These are phyloP conservation scores for Prunella fulvescens DNA, from an alignment of 2,113 vertebrate genomes.

Conservation along the genomic window DNA sequence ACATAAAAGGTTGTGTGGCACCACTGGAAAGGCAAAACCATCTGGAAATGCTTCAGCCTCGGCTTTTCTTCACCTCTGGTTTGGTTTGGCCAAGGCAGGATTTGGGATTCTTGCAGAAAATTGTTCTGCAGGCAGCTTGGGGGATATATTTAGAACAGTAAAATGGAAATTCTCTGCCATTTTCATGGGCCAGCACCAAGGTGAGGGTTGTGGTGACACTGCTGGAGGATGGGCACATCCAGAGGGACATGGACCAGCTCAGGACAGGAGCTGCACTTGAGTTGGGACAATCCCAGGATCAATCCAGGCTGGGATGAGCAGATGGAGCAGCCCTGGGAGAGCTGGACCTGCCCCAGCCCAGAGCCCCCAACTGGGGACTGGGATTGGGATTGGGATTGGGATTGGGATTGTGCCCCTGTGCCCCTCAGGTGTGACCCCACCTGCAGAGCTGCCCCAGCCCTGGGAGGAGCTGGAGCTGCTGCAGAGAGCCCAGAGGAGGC, in stretches of 20 bases:
- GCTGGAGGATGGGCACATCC: neutral
- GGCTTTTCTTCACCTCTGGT: neutral
- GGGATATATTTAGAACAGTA: neutral
- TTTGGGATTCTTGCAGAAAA: neutral
- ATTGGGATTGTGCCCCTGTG: too few relatives aligned
- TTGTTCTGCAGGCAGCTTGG: neutral
- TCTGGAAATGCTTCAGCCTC: neutral
- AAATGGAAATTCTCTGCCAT: neutral
- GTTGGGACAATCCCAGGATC: rapidly evolving
- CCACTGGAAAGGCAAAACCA: neutral
- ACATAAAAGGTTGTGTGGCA: neutral
- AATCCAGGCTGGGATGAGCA: neutral
- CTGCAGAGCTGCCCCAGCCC: neutral
- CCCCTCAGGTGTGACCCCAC: neutral
- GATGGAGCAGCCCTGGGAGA: neutral
- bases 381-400: neutral
- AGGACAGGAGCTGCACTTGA: too few relatives aligned
- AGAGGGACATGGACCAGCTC: neutral
- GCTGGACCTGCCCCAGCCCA: neutral
- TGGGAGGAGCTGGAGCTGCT: neutral
- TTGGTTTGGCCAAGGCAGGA: neutral
- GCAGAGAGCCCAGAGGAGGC: too few relatives aligned
- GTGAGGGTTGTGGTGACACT: neutral
- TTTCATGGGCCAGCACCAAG: neutral
- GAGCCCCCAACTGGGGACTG: neutral